Conservation (phyloP, 1,140 invertebrate genomes). For the Drosophila seguyi region DNA sequence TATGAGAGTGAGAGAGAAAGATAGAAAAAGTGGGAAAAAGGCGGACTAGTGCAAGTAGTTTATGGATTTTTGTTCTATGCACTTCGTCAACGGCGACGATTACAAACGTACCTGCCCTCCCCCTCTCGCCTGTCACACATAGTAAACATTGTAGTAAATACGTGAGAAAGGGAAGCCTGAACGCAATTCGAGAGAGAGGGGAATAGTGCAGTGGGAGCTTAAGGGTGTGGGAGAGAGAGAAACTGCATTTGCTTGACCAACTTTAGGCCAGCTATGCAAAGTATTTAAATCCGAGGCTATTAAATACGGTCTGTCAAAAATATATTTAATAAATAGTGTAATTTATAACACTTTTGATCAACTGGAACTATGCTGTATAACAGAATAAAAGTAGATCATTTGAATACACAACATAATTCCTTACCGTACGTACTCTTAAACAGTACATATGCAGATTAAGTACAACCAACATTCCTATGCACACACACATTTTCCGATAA, state of each 20-base stretch:
- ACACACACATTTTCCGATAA: not conserved
- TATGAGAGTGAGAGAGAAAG: not conserved
- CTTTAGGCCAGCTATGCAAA: slow-evolving; percentile 22
- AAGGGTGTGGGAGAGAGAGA: slow-evolving; percentile 1
- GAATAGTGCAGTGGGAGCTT: not conserved
- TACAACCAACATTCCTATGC: slow-evolving; percentile 14
- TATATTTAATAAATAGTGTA: not conserved
- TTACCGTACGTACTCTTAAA: not conserved
- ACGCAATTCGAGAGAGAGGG: slow-evolving; percentile 3
- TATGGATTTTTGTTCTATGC: slow-evolving; percentile 70
- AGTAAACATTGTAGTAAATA: slow-evolving; percentile 82
- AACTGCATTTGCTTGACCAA: slow-evolving; percentile 29
- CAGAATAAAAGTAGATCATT: slow-evolving; percentile 10
- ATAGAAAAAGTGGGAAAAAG: slow-evolving; percentile 2
- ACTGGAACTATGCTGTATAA: not conserved
- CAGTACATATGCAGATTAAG: slow-evolving; percentile 4
- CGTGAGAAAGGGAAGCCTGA: slow-evolving; percentile 41
- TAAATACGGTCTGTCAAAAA: not conserved
- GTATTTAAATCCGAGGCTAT: not conserved
- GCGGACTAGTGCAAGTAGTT: slow-evolving; percentile 65
- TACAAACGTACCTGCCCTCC: slow-evolving; percentile 11
- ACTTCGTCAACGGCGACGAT: slow-evolving; percentile 42
- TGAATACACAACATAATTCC: slow-evolving; percentile 3
- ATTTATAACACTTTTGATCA: not conserved
- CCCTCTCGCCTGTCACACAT: slow-evolving; percentile 60